Base-by-base conservation (phyloP, 2,113 vertebrate genomes). In the Pangasianodon hypophthalmus region DNA sequence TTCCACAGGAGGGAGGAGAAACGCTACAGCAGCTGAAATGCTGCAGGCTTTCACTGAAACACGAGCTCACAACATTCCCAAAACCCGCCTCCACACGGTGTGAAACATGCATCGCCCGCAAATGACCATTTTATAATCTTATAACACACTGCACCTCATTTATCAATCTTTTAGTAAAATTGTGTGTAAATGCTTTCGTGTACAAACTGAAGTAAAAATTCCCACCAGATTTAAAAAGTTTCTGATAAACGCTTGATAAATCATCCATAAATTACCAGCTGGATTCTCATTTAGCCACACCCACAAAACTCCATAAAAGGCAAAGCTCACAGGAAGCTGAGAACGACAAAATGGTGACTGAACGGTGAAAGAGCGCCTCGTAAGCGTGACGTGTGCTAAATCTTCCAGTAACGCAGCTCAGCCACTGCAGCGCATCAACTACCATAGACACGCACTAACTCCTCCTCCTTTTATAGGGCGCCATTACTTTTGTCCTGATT, bases 1-100 rank as follows among this genome's bases (percentile, higher is more conserved):
- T 93, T 89, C 85, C 90, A 93, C 93, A 10, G 14, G 56, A 92
- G 92, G 92, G 90, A 90, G 91, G 91, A 91, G 80, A 92, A 86
- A 44, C 10, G 86, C 90, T 86, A 89, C 41, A 85, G 89, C 92
- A 91, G 88, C 89, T 90, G 64, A 46, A 58, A 90, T 90, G 89
- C 93, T 92, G 89, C 86, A 90, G 91, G 90, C 87, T 77, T 52
- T 64, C 44, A 60, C 48, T 64, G 14, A 44, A 84, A 85, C 89
- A 92, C 60, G 21, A 41, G 19, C 32, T 37, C 41, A 5, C 46
- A n/a, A 69, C 26, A 50, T 60, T 88, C 44, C 79, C 60, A 62
- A 69, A 67, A 84, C 10, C n/a, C n/a, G 18, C 7, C 75, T 86
- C 37, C 44, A 84, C 19, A 85, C 24, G 29, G 69, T 86, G 41